These are phyloP conservation scores for Butorides virescens DNA, from an alignment of 2,113 vertebrate species.

Conservation along the genomic window DNA sequence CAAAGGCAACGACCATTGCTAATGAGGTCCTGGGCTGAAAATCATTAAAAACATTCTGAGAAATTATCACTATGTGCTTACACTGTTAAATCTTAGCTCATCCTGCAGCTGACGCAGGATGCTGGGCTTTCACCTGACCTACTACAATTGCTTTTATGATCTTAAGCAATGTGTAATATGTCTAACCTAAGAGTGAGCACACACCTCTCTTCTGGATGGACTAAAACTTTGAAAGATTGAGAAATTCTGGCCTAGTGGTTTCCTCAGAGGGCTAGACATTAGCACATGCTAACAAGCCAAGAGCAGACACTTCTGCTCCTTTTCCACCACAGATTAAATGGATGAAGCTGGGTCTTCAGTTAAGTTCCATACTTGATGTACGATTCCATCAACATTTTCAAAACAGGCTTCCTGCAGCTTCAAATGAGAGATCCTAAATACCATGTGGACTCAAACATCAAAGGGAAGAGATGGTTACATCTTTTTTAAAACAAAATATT, in stretches of 20 bases:
- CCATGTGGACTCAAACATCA: accelerated
- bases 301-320: not conserved
- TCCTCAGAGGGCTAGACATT: not conserved
- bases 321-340: not conserved
- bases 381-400: not conserved
- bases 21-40: not conserved
- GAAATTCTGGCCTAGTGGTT: not conserved
- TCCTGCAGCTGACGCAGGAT: not conserved
- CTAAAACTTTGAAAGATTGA: not conserved
- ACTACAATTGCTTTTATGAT: not conserved
- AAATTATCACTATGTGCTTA: not conserved
- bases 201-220: not conserved
- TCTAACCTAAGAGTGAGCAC: not conserved
- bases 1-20: not conserved
- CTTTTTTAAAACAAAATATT: not conserved
- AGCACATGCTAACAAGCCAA: not conserved
- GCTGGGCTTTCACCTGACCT: not conserved
- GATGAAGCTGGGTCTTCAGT: not conserved
- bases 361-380: not conserved
- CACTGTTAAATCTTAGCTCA: not conserved
- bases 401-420: not conserved
- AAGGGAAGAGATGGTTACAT: not conserved
- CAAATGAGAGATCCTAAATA: not conserved
- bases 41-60: not conserved
- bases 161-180: not conserved